Conservation (phyloP, 2,113 vertebrate species). For the Atlantisia rogersi region DNA sequence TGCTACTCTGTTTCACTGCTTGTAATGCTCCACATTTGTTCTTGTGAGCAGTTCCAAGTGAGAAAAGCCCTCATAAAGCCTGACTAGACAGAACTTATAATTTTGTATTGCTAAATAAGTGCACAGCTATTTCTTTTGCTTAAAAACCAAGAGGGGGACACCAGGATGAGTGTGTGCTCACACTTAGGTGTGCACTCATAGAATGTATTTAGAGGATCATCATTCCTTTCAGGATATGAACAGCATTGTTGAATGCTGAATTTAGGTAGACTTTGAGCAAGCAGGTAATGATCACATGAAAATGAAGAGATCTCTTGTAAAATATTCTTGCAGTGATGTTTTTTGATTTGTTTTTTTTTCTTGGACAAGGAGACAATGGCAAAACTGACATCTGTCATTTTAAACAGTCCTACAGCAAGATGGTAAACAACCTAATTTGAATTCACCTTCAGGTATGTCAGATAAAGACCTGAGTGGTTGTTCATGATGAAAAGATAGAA, state of each 20-base stretch:
- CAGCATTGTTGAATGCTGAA: not conserved
- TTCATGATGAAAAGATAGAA: not conserved
- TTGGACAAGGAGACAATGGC: not conserved
- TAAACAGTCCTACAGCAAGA: not conserved
- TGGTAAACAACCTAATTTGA: not conserved
- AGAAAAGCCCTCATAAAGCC: not conserved
- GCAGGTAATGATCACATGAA: not conserved
- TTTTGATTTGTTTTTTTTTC: not conserved
- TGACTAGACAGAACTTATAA: not conserved
- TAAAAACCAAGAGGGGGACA: not conserved
- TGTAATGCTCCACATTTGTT: not conserved
- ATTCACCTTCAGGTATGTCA: not conserved
- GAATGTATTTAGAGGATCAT: not conserved
- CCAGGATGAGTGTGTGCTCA: not conserved
- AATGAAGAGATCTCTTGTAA: not conserved
- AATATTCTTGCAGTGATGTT: not conserved
- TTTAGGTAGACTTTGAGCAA: not conserved
- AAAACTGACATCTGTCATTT: not conserved
- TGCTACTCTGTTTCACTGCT: not conserved
- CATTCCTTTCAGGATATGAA: not conserved
- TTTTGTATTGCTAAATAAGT: not conserved
- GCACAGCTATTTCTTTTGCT: not conserved
- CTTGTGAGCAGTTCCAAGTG: not conserved
- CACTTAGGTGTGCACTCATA: rapidly evolving
- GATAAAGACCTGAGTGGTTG: not conserved